Conservation (phyloP, 2,113 vertebrate genomes). For the Astur gentilis region DNA sequence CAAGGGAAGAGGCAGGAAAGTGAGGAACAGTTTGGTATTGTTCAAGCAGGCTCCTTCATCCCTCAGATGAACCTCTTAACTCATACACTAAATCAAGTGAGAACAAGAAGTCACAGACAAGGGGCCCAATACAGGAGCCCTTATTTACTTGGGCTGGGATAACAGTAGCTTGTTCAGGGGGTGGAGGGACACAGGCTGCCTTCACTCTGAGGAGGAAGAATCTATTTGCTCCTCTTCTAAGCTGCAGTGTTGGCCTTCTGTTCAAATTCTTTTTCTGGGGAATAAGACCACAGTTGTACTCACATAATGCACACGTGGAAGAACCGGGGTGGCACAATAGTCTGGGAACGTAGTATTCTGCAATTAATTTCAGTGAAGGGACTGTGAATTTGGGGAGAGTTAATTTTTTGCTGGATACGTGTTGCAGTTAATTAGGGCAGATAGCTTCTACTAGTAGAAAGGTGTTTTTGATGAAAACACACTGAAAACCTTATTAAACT, state of each 20-base stretch:
- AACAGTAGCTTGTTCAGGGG: not conserved
- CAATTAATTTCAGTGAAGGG: not conserved
- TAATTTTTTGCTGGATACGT: constrained; percentile 18
- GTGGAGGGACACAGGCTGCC: not conserved
- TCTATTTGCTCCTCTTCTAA: not conserved
- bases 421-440: constrained; percentile 15
- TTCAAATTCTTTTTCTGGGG: not conserved
- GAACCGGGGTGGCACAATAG: not conserved
- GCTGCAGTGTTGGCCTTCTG: not conserved
- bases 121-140: not conserved
- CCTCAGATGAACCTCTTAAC: not conserved
- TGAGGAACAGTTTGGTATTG: not conserved
- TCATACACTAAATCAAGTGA: not conserved
- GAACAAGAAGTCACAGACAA: not conserved
- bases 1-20: not conserved
- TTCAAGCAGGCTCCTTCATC: not conserved
- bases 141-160: not conserved
- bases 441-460: not conserved
- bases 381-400: not conserved
- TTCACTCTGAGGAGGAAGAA: not conserved
- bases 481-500: constrained; percentile 23
- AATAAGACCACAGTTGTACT: not conserved
- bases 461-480: not conserved
- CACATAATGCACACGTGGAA: not conserved
- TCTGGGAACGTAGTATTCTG: not conserved